Conservation (phyloP, 2,888 invertebrate genomes). For the Perizoma flavofasciatum region DNA sequence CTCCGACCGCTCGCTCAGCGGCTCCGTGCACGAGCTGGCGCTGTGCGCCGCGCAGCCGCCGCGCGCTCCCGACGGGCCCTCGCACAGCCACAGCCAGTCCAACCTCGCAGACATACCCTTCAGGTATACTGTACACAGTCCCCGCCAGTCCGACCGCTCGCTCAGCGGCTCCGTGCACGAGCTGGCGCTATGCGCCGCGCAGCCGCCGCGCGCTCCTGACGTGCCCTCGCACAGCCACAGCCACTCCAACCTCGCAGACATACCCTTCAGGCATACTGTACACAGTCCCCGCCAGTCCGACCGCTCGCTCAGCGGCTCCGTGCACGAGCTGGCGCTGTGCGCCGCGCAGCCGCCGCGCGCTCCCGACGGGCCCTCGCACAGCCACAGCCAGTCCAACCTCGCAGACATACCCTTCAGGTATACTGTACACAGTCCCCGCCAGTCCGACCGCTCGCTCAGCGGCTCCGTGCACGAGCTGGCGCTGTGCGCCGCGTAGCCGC, state of each 20-base stretch:
- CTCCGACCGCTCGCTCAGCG: slow-evolving; percentile 92
- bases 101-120: slow-evolving; percentile 93
- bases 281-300: slow-evolving; percentile 88
- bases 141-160: slow-evolving; percentile 92
- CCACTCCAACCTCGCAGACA: slow-evolving; percentile 94
- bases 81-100: slow-evolving; percentile 95
- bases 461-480: slow-evolving; percentile 93
- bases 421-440: slow-evolving; percentile 63
- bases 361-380: slow-evolving; percentile 92
- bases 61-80: slow-evolving; percentile 88
- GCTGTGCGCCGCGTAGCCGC: slow-evolving; percentile 82
- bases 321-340: slow-evolving; percentile 91
- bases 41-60: slow-evolving; percentile 83
- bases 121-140: slow-evolving; percentile 85
- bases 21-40: slow-evolving; percentile 92
- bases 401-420: slow-evolving; percentile 93
- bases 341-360: slow-evolving; percentile 75
- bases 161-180: slow-evolving; percentile 93
- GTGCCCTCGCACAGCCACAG: slow-evolving; percentile 96
- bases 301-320: slow-evolving; percentile 92
- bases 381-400: slow-evolving; percentile 95
- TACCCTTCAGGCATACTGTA: slow-evolving; percentile 88
- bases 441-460: slow-evolving; percentile 93
- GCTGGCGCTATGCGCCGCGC: slow-evolving; percentile 86
- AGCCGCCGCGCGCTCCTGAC: slow-evolving; percentile 81